phyloP scores from a whole-genome alignment of 1,140 invertebrate genomes.

The Drosophila parvula region DNA sequence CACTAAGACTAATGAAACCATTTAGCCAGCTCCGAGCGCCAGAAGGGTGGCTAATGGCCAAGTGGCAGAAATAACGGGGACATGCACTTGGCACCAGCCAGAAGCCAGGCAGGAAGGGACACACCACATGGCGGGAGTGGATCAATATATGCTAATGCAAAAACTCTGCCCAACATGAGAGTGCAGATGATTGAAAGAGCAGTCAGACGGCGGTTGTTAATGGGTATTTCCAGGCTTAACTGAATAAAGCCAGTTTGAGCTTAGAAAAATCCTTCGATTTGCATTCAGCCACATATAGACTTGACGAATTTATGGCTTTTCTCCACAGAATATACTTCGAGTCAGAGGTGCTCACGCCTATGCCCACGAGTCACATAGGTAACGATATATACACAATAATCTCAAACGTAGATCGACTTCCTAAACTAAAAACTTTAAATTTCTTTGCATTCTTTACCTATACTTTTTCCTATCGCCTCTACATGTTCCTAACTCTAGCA shows the following conservation, averaged over 20 bases:
- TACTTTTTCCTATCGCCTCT: too few species aligned
- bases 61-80: slow-evolving; percentile 46
- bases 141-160: slow-evolving; percentile 75
- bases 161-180: not conserved
- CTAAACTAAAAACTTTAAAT: too few species aligned
- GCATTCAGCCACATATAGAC: not conserved
- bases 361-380: too few species aligned
- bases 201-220: too few species aligned
- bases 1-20: slow-evolving; percentile 80
- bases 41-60: slow-evolving; percentile 51
- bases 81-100: slow-evolving; percentile 50
- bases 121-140: slow-evolving; percentile 8
- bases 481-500: too few species aligned
- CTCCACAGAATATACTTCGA: too few species aligned
- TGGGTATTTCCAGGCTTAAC: slow-evolving; percentile 2
- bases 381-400: too few species aligned
- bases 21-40: slow-evolving; percentile 58
- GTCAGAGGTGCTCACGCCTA: too few species aligned
- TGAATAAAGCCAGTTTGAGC: not conserved
- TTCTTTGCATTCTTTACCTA: too few species aligned
- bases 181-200: slow-evolving; percentile 20
- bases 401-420: too few species aligned
- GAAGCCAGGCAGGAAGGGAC: slow-evolving; percentile 3
- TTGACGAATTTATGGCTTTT: not conserved
- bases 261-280: not conserved